These are phyloP conservation scores for Lithophane socia DNA, from an alignment of 2,888 invertebrate genomes.

Conservation along the genomic window DNA sequence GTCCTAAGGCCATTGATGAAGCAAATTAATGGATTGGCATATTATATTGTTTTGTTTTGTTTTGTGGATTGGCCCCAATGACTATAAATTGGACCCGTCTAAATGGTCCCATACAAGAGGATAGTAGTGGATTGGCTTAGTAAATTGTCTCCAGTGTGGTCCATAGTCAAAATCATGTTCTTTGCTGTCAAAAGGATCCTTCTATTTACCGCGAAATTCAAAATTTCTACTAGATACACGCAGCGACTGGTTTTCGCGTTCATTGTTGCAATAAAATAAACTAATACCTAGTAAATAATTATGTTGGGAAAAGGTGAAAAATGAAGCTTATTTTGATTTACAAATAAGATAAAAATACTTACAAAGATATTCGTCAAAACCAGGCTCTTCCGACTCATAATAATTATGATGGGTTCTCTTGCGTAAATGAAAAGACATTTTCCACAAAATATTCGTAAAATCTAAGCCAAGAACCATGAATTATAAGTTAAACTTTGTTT, in stretches of 20 bases:
- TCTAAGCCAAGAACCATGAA: neutral
- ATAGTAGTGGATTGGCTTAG: too few species aligned
- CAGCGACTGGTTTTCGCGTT: too few species aligned
- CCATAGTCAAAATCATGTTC: neutral
- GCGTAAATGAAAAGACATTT: conserved; percentile 41
- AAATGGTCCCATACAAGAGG: too few species aligned
- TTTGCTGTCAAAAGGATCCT: neutral
- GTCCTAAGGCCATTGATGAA: too few species aligned
- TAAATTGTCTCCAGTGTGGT: too few species aligned
- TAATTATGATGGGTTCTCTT: conserved; percentile 33
- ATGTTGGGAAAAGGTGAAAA: neutral
- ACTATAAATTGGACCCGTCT: too few species aligned
- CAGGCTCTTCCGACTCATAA: conserved; percentile 68
- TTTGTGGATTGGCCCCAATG: too few species aligned
- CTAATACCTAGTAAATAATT: too few species aligned
- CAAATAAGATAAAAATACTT: conserved; percentile 55
- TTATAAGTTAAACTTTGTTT: neutral
- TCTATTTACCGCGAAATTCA: too few species aligned
- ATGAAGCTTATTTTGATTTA: neutral
- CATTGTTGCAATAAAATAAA: too few species aligned
- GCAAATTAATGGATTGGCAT: too few species aligned
- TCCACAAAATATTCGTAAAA: neutral
- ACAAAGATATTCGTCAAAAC: conserved; percentile 74
- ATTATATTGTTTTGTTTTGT: too few species aligned
- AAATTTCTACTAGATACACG: neutral